A percentile compares a stretch with the other conserved stretches of the same genome.
phyloP scores from a whole-genome alignment of 2,888 invertebrate genomes.

The Drosophila basisetae region DNA sequence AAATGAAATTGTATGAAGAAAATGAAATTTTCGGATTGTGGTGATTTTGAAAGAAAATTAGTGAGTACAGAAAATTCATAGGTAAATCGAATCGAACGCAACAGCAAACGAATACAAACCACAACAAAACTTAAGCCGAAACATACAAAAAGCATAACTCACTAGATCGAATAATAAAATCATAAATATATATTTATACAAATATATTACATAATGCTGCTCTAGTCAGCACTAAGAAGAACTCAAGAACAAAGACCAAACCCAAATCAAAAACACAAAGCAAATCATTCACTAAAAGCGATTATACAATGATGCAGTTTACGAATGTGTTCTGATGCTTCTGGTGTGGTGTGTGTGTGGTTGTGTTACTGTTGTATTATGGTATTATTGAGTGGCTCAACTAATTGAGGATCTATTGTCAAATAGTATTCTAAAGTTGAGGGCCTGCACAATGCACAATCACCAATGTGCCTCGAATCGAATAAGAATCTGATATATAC shows the following conservation, averaged over 20 bases:
- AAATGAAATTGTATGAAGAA: constrained; percentile 85
- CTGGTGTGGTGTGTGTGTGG: neutral
- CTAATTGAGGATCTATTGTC: neutral
- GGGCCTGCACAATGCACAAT: neutral
- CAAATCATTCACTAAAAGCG: constrained; percentile 77
- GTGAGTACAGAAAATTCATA: constrained; percentile 66
- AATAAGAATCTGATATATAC: neutral
- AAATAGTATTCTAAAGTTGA: neutral
- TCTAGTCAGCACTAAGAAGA: constrained; percentile 15
- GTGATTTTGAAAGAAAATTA: constrained; percentile 83
- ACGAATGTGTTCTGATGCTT: constrained; percentile 24
- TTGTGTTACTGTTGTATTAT: neutral
- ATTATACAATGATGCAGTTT: constrained; percentile 57
- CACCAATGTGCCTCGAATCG: neutral
- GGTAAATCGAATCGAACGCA: constrained; percentile 63
- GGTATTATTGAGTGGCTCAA: neutral
- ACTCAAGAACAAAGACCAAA: constrained; percentile 9
- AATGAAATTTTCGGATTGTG: constrained; percentile 85
- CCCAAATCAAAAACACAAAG: constrained; percentile 21
- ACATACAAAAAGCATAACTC: constrained; percentile 36
- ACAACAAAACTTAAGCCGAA: constrained; percentile 22
- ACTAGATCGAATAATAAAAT: constrained; percentile 21
- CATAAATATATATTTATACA: constrained; percentile 8
- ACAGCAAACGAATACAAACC: constrained; percentile 48
- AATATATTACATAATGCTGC: constrained; percentile 10